Percentiles rank a stretch among this genome's conserved stretches.
Conservation (phyloP, 2,888 invertebrate species). For the Nasonia oneida region DNA sequence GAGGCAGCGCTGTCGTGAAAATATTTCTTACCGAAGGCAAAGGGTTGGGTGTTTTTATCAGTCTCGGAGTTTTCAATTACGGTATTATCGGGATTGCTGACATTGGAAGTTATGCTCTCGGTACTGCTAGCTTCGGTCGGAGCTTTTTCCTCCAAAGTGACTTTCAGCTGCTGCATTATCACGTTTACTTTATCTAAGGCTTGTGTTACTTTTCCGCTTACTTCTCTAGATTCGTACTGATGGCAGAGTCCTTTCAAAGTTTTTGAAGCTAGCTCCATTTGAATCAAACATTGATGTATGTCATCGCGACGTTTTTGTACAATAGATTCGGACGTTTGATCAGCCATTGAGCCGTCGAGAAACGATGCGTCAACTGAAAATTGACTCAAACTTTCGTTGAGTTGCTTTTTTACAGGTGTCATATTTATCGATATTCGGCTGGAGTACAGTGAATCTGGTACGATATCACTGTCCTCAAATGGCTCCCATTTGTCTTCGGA, state of each 20-base stretch:
- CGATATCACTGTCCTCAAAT: conserved; percentile 71
- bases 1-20: conserved; percentile 59
- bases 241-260: conserved; percentile 72
- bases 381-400: conserved; percentile 77
- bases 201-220: conserved; percentile 68
- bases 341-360: conserved; percentile 66
- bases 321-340: conserved; percentile 65
- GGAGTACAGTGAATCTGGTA: conserved; percentile 69
- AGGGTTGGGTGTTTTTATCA: conserved; percentile 44
- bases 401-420: conserved; percentile 74
- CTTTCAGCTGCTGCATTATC: conserved; percentile 68
- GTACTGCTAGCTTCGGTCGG: conserved; percentile 22
- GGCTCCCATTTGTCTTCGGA: conserved; percentile 72
- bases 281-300: conserved; percentile 71
- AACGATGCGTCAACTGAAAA: conserved; percentile 74
- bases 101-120: conserved; percentile 33
- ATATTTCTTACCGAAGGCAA: conserved; percentile 59
- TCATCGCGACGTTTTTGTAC: conserved; percentile 69
- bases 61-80: conserved; percentile 67
- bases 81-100: conserved; percentile 63
- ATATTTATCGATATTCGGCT: conserved; percentile 76
- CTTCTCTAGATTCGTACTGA: conserved; percentile 67
- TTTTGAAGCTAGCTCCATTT: conserved; percentile 74
- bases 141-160: conserved; percentile 64
- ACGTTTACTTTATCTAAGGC: conserved; percentile 71